phyloP scores from a whole-genome alignment of 2,888 invertebrate genomes.

The Hydriomena furcata region DNA sequence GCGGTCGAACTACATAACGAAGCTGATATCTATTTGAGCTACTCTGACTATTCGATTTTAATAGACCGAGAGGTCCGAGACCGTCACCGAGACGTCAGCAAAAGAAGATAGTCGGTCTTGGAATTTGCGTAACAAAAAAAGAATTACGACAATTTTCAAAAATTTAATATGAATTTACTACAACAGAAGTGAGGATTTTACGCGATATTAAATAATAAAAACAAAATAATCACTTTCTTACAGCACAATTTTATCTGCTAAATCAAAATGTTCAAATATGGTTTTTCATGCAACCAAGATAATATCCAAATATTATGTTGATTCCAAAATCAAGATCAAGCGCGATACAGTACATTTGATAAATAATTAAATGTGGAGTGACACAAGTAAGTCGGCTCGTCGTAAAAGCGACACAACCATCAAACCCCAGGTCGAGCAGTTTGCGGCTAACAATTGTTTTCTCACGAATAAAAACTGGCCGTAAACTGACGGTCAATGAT shows the following conservation, averaged over 20 bases:
- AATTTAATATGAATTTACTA: too few species aligned
- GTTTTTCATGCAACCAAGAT: neutral
- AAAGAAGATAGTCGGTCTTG: too few species aligned
- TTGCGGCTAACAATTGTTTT: slow-evolving; percentile 73
- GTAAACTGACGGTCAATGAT: slow-evolving; percentile 58
- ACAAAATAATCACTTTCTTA: neutral
- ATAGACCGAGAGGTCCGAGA: too few species aligned
- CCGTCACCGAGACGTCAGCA: too few species aligned
- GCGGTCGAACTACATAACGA: too few species aligned
- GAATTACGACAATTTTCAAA: too few species aligned
- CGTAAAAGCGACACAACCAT: slow-evolving; percentile 39
- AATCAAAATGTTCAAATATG: too few species aligned
- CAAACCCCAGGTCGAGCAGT: slow-evolving; percentile 47
- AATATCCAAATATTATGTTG: neutral
- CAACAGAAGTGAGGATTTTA: too few species aligned
- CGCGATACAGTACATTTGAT: neutral
- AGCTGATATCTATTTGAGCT: too few species aligned
- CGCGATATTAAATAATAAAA: neutral
- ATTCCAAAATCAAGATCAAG: neutral
- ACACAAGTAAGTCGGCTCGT: slow-evolving; percentile 17
- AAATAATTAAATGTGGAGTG: neutral
- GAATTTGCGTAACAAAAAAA: too few species aligned
- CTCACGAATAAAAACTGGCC: slow-evolving; percentile 64
- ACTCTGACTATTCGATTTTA: too few species aligned
- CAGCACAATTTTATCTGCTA: neutral